phyloP scores from a whole-genome alignment of 2,797 vertebrate species.

The Anabas testudineus region DNA sequence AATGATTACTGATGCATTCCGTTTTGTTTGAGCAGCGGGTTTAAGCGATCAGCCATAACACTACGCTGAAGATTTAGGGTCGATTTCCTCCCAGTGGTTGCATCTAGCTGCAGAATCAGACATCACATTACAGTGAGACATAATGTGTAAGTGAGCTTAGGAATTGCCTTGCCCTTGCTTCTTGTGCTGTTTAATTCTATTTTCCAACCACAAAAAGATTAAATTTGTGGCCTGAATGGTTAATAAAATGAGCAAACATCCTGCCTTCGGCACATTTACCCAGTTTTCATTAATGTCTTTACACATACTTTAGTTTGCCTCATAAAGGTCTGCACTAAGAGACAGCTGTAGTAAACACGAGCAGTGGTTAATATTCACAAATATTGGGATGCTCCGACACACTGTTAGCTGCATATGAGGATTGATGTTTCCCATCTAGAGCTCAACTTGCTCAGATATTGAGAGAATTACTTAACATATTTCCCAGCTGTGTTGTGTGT shows the following conservation, averaged over 20 bases:
- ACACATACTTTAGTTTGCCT: not conserved
- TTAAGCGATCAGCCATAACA: no score
- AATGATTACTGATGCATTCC: no score
- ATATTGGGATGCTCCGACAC: conserved; percentile 18
- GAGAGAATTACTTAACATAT: conserved; percentile 41
- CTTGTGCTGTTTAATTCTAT: conserved; percentile 1
- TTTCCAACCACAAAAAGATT: conserved; percentile 5
- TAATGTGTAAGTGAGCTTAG: conserved; percentile 7
- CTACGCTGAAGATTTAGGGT: no score
- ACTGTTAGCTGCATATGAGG: conserved; percentile 17
- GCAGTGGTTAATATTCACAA: conserved; percentile 20
- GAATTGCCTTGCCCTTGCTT: conserved; percentile 5
- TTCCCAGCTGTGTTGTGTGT: conserved; percentile 40
- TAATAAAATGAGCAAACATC: not conserved
- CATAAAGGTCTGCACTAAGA: conserved; percentile 4
- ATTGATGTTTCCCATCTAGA: conserved; percentile 35
- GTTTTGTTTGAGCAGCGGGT: no score
- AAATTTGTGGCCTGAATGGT: conserved; percentile 6
- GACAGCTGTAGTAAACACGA: conserved; percentile 16
- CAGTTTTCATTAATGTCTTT: conserved; percentile 6
- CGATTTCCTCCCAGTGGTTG: no score
- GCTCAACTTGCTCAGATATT: conserved; percentile 31
- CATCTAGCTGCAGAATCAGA: not conserved
- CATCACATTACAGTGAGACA: not conserved
- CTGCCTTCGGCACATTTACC: not conserved